Percentiles rank a stretch among this genome's conserved stretches.
phyloP scores from a whole-genome alignment of 2,888 invertebrate species.

The Agonum fuliginosum region DNA sequence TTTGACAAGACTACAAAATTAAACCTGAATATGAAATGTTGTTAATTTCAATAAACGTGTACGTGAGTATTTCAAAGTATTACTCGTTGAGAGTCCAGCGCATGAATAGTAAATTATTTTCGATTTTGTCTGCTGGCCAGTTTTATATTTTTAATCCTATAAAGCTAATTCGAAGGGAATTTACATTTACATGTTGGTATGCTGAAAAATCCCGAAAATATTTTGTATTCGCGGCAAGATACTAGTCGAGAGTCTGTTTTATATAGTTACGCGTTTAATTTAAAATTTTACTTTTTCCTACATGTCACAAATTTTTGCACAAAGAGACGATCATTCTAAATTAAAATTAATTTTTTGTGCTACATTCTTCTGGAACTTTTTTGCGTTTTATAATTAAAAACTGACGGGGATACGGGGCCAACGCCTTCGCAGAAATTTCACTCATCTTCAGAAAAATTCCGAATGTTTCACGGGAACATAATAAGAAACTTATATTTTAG shows the following conservation, averaged over 20 bases:
- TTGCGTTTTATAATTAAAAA: slow-evolving; percentile 14
- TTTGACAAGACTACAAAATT: not conserved
- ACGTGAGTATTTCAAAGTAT: slow-evolving; percentile 3
- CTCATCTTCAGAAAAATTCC: not conserved
- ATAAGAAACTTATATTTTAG: too few relatives aligned
- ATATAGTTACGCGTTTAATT: slow-evolving; percentile 14
- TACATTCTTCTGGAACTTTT: slow-evolving; percentile 7
- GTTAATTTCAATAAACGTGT: not conserved
- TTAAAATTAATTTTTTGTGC: slow-evolving; percentile 27
- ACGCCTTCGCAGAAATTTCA: not conserved
- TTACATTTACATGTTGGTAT: slow-evolving; percentile 36
- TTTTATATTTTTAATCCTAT: slow-evolving; percentile 39
- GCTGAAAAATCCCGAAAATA: slow-evolving; percentile 22
- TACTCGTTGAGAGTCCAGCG: not conserved
- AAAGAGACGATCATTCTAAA: slow-evolving; percentile 13
- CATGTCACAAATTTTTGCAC: slow-evolving; percentile 22
- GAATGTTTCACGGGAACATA: not conserved
- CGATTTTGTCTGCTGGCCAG: not conserved
- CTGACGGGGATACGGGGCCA: too few relatives aligned
- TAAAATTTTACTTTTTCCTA: slow-evolving; percentile 29
- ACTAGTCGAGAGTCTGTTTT: not conserved
- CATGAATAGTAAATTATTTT: slow-evolving; percentile 42
- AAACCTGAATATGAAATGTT: slow-evolving; percentile 5
- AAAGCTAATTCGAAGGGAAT: slow-evolving; percentile 22
- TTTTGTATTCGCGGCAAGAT: slow-evolving; percentile 9